Evolutionary conservation across 2,113 vertebrate species (phyloP), one percentile per base, ranked within the genome.

Genomic region (Antigone vipio): DNA sequence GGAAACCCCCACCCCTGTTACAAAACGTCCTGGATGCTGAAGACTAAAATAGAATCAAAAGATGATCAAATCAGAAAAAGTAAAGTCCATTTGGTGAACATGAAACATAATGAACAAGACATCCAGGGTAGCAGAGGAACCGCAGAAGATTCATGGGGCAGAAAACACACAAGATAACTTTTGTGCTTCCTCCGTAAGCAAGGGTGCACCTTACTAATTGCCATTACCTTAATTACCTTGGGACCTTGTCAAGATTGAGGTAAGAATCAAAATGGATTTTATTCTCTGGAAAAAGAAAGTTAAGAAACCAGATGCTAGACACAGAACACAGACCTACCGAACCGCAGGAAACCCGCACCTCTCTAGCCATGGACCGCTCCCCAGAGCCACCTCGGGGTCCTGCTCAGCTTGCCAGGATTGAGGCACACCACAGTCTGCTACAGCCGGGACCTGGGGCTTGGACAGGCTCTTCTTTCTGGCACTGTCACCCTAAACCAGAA

Each of bases 321-420:
- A 58, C 8, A 32, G 52, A 78, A 75, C 77, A 81, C 27, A 66
- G 69, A 22, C 1, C 23, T 20, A 50, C 5, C 1, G 9, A 35
- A 60, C 9, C 0, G 5, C 56, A 58, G 71, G 63, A 58, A 44
- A 60, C 9, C 20, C 1, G 0, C 44, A 42, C 4, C 0, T 2
- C 14, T 62, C 42, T 9, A 72, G 35, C 56, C 49, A 34, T 1
- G 15, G 53, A 7, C 14, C 0, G 1, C 47, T 53, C 24, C 32
- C 21, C 74, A 53, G 35, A 59, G 45, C 18, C 68, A 77, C 40
- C 0, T 3, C 34, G 17, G 35, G 44, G 32, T 78, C 64, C 38
- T 71, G 68, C 55, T 12, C 1, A 0, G 49, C 49, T 75, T 55
- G 4, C 32, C 0, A 0, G 49, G 63, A 12, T 27, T 0, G 1